Base-by-base conservation (phyloP, 2,797 vertebrate genomes). In the Nyctalus aviator region DNA sequence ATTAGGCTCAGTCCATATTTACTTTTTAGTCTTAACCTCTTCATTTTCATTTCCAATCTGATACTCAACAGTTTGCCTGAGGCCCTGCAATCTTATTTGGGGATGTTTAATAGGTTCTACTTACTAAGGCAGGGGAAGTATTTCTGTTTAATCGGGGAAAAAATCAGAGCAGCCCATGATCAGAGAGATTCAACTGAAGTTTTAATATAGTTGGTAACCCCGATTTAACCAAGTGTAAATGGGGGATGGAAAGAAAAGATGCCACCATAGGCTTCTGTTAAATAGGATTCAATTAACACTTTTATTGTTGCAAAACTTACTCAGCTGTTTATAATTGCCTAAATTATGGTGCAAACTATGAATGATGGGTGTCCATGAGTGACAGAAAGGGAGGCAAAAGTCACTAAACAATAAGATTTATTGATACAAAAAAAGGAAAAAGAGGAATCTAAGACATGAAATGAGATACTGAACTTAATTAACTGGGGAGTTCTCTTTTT, bases 141-240 rank as follows among this genome's bases (percentile, higher is more conserved):
- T 90, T 92, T 90, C 78, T 92, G 55, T 10, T 89, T 86, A 90
- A 69, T 83, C 18, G 82, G 69, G 86, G 55, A 75, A 57, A 57
- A 55, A 53, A 78, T 44, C n/a, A 53, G 55, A 95, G 59, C 12
- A 55, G 10, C 69, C 12, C 9, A 62, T 35, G 48, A 73, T 53
- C 5, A 71, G 46, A 83, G 27, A 53, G 55, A 84, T 85, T 78
- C 78, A 84, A 35, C 5, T 72, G 57, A 73, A 7, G 21, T 92
- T 88, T 87, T 71, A 72, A 18, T 89, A 8, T 89, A 94, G 73
- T 27, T 66, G 93, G 48, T 53, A 82, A 75, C 62, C 17, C 37
- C 94, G 23, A 93, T 83, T 77, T 91, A 93, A 90, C 41, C 14
- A 94, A 90, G 2, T 84, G 6, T 73, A 83, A 93, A 90, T 46